These are phyloP conservation scores for Phrynocephalus forsythii DNA, from an alignment of 2,797 vertebrate species.

Conservation along the genomic window DNA sequence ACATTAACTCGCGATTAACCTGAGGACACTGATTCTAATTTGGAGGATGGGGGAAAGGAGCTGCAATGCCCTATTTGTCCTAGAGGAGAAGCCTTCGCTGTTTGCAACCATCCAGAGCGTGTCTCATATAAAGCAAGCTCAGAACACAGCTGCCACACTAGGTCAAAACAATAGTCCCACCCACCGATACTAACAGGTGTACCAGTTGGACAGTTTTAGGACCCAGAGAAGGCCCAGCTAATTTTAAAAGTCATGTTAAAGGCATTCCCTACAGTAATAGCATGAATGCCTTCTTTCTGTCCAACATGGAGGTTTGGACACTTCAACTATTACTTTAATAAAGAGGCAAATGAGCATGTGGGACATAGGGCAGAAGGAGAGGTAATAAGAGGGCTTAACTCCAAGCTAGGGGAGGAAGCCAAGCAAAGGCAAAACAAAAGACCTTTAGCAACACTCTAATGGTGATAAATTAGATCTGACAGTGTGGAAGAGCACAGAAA, in stretches of 20 bases:
- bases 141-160: not conserved
- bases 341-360: not conserved
- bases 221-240: not conserved
- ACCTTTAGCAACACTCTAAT: conserved; percentile 44
- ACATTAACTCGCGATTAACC: no score
- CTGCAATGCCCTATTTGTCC: no score
- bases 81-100: no score
- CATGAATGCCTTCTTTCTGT: conserved; percentile 19
- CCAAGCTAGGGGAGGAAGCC: not conserved
- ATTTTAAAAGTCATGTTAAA: not conserved
- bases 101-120: not conserved
- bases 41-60: no score
- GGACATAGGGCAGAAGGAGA: not conserved
- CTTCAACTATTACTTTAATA: conserved; percentile 26
- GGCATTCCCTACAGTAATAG: not conserved
- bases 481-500: conserved; percentile 23
- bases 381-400: conserved; percentile 33
- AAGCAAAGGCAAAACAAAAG: conserved; percentile 15
- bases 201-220: not conserved
- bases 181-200: not conserved
- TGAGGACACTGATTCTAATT: no score
- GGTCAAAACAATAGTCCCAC: not conserved
- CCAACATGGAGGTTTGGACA: conserved; percentile 17
- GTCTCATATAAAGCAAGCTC: not conserved
- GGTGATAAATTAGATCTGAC: conserved; percentile 48